These are phyloP conservation scores for Chaetodon trifasciatus DNA, from an alignment of 2,797 vertebrate genomes.

Conservation along the genomic window DNA sequence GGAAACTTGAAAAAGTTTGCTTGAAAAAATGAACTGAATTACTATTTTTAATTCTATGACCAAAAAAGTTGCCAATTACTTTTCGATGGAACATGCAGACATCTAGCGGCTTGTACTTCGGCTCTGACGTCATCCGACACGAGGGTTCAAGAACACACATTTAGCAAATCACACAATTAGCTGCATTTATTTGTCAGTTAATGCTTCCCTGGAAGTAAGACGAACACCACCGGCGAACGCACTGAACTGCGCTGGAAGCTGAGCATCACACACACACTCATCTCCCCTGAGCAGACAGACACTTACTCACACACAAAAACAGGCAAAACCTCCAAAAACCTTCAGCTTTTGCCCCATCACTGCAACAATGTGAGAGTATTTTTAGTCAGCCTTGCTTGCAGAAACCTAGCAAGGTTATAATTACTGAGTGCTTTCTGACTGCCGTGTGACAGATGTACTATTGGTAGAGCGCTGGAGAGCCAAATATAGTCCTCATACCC, in stretches of 20 bases:
- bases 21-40: too few relatives aligned
- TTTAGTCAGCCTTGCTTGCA: slow-evolving; percentile 77
- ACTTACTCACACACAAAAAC: slow-evolving; percentile 44
- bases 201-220: slow-evolving; percentile 17
- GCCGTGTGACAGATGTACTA: slow-evolving; percentile 83
- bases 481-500: slow-evolving; percentile 80
- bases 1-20: background rate
- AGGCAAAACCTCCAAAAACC: slow-evolving; percentile 34
- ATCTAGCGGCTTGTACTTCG: background rate
- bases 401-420: slow-evolving; percentile 81
- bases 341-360: slow-evolving; percentile 50
- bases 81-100: too few relatives aligned
- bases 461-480: slow-evolving; percentile 74
- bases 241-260: background rate
- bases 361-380: slow-evolving; percentile 79
- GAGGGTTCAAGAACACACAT: slow-evolving; percentile 12
- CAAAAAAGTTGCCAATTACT: background rate
- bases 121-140: slow-evolving; percentile 8
- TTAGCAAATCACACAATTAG: slow-evolving; percentile 36
- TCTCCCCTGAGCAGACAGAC: slow-evolving; percentile 29
- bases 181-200: slow-evolving; percentile 18
- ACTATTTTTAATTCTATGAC: background rate
- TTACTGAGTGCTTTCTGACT: slow-evolving; percentile 83
- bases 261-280: slow-evolving; percentile 7
- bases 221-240: slow-evolving; percentile 15